Base-by-base conservation (phyloP, 2,113 vertebrate genomes). In the Eptesicus fuscus region DNA sequence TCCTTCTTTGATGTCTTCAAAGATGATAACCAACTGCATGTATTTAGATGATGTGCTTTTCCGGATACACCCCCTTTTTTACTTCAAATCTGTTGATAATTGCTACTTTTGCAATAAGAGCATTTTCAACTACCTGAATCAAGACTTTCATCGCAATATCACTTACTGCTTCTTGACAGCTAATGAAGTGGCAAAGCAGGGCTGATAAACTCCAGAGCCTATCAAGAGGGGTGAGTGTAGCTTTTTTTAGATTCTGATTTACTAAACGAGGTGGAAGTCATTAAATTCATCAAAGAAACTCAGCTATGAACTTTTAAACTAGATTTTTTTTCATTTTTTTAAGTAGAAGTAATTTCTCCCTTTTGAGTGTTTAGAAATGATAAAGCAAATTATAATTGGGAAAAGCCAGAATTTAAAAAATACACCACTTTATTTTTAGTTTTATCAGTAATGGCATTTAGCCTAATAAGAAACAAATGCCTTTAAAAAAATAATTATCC, bases 191-290 rank as follows among this genome's bases (percentile, higher is more conserved):
- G 77, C 93, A 86, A 92, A 77, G 47, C 73, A 82, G n/a, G 61
- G 88, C 88, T 96, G 97, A 97, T 97, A 97, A 95, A 79, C 67
- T 80, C 35, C 97, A 83, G 69, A 97, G 80, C 82, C 93, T 95
- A 94, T 86, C 92, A 9, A 95, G 59, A 63, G 40, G 12, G 37
- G 74, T 79, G 59, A 90, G 18, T 16, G 22, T 59, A 93, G 76
- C 49, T 77, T 69, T 89, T 87, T 88, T 95, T 87, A 74, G 67
- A 83, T 94, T 87, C 32, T 92, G 87, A 71, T 88, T 93, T 88
- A 32, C 51, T 92, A 94, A 96, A 96, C 70, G 85, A 96, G 86
- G 51, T 86, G 70, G 89, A 92, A 93, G 65, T 91, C 83, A 95
- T 93, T 97, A 93, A 69, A 32, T 70, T 95, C 90, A 94, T 94